Base-by-base conservation (phyloP, 2,797 vertebrate genomes). In the Lithobates sylvaticus region DNA sequence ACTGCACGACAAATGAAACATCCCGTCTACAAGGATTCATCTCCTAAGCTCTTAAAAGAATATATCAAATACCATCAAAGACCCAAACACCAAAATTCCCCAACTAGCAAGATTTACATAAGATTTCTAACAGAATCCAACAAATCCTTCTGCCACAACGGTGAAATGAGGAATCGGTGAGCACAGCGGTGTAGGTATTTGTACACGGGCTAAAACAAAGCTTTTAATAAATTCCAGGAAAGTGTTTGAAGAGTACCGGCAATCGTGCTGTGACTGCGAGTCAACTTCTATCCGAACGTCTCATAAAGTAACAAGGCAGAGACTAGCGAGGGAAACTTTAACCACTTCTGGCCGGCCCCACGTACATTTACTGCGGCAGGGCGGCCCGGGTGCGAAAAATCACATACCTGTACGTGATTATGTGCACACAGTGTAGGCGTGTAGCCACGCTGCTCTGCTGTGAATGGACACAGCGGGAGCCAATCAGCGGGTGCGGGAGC, bases 251-350 rank as follows among this genome's bases (percentile, higher is more conserved):
- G 58, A 67, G 74, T 29, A 77, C 10, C 9, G 42, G 18, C n/a
- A 50, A 75, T 44, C 70, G 7, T 39, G 69, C 36, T 73, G 75
- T 75, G 84, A 80, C 72, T 36, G 50, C 5, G 15, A 16, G 27
- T 27, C 68, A 71, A 8, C 23, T 67, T 27, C 36, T 23, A 23
- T 32, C 5, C 23, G 5, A 61, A 23, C 8, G 21, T 61, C 3
- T 23, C 9, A 61, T n/a, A 23, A 21, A 61, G 21, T 3, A 61
- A 61, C 3, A 23, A 61, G 8, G 21, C 6, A 9, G 6, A 0
- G 15, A 18, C 5, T 32, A 9, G 10, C n/a, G 1, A 23, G 54
- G 39, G 39, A 9, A 23, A 23, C 16, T 21, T 32, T 32, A 32
- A 32, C 32, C 32, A 32, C 32, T 32, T 32, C 32, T 4, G 32